Evolutionary conservation across 2,888 invertebrate genomes (phyloP).

Genomic region (Eudasyphora cyanicolor): DNA sequence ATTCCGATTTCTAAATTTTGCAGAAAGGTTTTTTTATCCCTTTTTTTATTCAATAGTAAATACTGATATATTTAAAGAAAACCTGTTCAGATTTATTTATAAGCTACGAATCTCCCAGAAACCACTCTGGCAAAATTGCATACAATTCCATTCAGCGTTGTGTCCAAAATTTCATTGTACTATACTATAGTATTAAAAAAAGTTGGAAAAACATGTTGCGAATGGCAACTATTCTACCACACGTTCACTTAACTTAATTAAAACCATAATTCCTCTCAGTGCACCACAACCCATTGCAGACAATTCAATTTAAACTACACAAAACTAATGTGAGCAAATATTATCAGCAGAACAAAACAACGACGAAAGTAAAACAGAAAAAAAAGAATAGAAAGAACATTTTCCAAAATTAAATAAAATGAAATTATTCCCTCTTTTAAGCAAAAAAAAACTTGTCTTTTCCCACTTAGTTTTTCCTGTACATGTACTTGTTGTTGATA

Average conservation of each 20-base stretch:
- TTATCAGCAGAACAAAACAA: background rate
- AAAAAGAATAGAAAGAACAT: background rate
- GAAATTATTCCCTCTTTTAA: conserved; percentile 50
- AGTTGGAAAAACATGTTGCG: no score
- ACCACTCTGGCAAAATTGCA: no score
- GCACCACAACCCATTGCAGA: background rate
- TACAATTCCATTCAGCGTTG: no score
- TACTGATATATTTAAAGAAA: no score
- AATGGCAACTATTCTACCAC: background rate
- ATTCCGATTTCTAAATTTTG: no score
- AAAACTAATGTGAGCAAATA: background rate
- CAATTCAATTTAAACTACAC: background rate
- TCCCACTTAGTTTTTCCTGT: background rate
- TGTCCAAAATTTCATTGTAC: no score
- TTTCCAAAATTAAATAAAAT: conserved; percentile 38
- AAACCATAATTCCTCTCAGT: conserved; percentile 13
- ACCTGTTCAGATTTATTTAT: no score
- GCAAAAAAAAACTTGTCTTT: conserved; percentile 17
- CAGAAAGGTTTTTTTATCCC: no score
- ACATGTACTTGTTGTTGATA: background rate
- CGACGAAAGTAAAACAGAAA: background rate
- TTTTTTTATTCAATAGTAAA: no score
- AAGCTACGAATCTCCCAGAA: no score
- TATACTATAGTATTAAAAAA: no score
- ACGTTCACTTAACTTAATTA: background rate